Base-by-base conservation (phyloP, 2,113 vertebrate species). In the Athene cunicularia region DNA sequence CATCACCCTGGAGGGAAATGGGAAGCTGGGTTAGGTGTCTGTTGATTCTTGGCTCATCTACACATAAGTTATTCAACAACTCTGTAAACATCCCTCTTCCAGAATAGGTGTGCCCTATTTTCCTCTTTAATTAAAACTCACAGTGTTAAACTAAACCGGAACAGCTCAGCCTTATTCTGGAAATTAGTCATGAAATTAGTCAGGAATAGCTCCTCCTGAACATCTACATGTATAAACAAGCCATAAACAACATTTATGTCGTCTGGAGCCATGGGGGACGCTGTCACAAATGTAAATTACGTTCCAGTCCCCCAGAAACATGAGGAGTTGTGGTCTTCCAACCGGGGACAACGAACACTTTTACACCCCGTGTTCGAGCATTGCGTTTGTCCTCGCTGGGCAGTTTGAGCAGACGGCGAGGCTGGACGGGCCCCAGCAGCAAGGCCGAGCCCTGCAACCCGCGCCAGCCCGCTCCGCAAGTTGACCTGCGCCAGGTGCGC, bases 81-180 rank as follows among this genome's bases (percentile, higher is more conserved):
- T 72, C 82, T 49, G 76, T 89, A 89, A 95, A 92, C 86, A 79
- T 59, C 55, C 63, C 55, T 74, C 43, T 87, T 91, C 73, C 55
- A 86, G 80, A 72, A 68, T 39, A 95, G 96, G 92, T 88, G 76
- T 81, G 96, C 27, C 94, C 33, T 60, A 14, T 90, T 88, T 93
- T 91, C 75, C 59, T 95, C 89, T 85, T 93, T 90, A 95, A 94
- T 92, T 90, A 95, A 91, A 93, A 86, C 72, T 74, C 83, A 30
- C 2, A 5, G 50, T 12, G 45, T 86, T 93, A 59, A 94, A 92
- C 62, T 60, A 64, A 87, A 95, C 39, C 20, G 13, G 91, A 96
- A 94, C 66, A 70, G 39, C 70, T 84, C 77, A 73, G 49, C 20
- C 62, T 85, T 82, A 72, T 45, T 80, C 93, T 96, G 93, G 87